Percentiles rank a stretch among this genome's conserved stretches.
These are phyloP conservation scores for Lasioglossum albipes DNA, from an alignment of 1,140 invertebrate species.

Conservation along the genomic window DNA sequence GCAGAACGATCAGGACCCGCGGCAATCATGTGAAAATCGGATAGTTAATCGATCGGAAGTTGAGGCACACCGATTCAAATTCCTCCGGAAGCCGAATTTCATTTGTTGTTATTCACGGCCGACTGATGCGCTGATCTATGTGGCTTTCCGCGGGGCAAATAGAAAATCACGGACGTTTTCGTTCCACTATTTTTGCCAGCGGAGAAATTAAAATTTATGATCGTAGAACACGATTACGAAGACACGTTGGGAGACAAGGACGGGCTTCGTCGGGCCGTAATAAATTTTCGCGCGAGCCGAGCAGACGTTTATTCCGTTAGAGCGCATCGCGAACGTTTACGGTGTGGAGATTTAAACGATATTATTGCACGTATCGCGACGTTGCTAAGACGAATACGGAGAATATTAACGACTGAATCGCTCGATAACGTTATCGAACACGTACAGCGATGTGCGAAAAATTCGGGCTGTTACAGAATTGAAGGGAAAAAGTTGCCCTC, in stretches of 20 bases:
- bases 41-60: not conserved
- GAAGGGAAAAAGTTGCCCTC: too few relatives aligned
- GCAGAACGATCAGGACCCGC: not conserved
- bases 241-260: not conserved
- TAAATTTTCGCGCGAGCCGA: conserved; percentile 5
- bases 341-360: conserved; percentile 5
- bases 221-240: conserved; percentile 1
- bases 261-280: not conserved
- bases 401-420: not conserved
- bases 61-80: not conserved
- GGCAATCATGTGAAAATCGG: not conserved
- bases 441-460: too few relatives aligned
- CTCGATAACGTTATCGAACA: too few relatives aligned
- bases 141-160: not conserved
- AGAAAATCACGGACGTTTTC: not conserved
- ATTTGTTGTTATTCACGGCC: not conserved
- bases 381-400: not conserved
- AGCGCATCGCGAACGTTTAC: not conserved
- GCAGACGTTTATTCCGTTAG: conserved; percentile 13
- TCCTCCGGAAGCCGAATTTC: not conserved
- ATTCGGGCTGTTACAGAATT: too few relatives aligned
- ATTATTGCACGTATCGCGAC: not conserved
- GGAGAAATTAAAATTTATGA: conserved; percentile 27
- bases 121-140: not conserved
- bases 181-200: not conserved